These are phyloP conservation scores for Rutilus rutilus DNA, from an alignment of 2,113 vertebrate genomes.

Conservation along the genomic window DNA sequence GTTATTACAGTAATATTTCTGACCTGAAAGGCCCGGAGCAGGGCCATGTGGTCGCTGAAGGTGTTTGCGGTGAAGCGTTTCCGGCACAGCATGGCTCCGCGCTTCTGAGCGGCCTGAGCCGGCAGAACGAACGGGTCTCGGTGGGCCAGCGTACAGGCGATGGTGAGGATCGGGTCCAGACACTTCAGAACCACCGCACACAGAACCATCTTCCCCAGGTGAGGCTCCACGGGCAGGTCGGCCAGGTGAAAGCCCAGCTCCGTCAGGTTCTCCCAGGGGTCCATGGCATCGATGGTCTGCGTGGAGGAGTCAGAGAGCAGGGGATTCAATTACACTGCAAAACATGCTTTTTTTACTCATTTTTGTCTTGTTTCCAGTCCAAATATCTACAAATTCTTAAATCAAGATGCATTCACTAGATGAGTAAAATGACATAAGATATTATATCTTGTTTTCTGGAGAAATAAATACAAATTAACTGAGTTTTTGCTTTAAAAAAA, in stretches of 20 bases:
- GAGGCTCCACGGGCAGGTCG: constrained; percentile 91
- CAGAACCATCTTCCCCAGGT: constrained; percentile 97
- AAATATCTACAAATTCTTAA: too few relatives aligned
- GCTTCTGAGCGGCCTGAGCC: constrained; percentile 84
- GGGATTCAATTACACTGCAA: too few relatives aligned
- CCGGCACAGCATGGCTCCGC: constrained; percentile 84
- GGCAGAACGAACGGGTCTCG: constrained; percentile 92
- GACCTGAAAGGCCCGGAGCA: constrained; percentile 95
- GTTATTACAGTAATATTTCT: not conserved
- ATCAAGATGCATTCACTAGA: too few relatives aligned
- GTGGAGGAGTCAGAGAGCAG: not conserved
- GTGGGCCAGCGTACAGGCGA: constrained; percentile 90
- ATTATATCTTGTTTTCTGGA: too few relatives aligned
- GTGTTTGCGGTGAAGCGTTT: constrained; percentile 85
- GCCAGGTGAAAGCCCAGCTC: constrained; percentile 92
- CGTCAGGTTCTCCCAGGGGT: constrained; percentile 89
- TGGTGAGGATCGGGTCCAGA: constrained; percentile 94
- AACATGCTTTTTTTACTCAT: too few relatives aligned
- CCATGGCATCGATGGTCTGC: constrained; percentile 94
- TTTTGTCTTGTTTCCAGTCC: too few relatives aligned
- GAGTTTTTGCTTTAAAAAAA: too few relatives aligned
- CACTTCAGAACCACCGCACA: constrained; percentile 91
- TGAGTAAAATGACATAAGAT: too few relatives aligned
- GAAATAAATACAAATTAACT: too few relatives aligned
- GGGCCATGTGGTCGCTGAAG: constrained; percentile 96